A percentile compares a stretch with the other conserved stretches of the same genome.
These are phyloP conservation scores for Luscinia megarhynchos DNA, from an alignment of 2,797 vertebrate genomes.

Conservation along the genomic window DNA sequence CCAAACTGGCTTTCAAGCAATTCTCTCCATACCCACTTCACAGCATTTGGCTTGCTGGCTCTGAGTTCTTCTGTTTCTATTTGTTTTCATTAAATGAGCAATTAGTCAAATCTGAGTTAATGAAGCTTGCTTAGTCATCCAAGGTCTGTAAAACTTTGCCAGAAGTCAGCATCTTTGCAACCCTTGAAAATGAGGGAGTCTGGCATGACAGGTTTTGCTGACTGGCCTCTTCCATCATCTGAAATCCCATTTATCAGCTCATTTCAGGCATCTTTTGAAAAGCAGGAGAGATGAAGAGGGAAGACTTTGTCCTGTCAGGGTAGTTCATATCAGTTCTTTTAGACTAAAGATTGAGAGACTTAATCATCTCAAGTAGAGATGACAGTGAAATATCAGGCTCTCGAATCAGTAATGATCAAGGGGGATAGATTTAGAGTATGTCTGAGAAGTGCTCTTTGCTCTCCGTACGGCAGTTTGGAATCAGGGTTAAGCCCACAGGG, in stretches of 20 bases:
- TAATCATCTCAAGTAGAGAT: constrained; percentile 35
- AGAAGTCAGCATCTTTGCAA: constrained; percentile 51
- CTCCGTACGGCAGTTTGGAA: background rate
- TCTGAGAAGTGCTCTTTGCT: background rate
- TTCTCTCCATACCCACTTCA: background rate
- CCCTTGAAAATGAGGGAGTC: background rate
- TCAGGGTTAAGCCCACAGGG: background rate
- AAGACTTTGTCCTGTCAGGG: constrained; percentile 39
- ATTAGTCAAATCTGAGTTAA: constrained; percentile 62
- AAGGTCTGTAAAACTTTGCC: constrained; percentile 46
- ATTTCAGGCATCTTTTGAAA: constrained; percentile 18
- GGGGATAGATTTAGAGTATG: background rate
- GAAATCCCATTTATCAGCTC: constrained; percentile 54
- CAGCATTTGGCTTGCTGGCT: constrained; percentile 27
- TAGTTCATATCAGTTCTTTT: constrained; percentile 40
- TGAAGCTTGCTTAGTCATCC: constrained; percentile 60
- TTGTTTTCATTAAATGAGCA: constrained; percentile 55
- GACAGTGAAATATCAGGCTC: constrained; percentile 39
- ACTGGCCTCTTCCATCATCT: constrained; percentile 16
- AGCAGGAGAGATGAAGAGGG: constrained; percentile 31
- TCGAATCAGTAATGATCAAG: background rate
- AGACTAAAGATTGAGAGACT: constrained; percentile 28
- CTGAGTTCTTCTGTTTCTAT: constrained; percentile 31
- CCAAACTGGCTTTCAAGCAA: background rate
- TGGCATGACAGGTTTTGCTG: background rate